phyloP scores from a whole-genome alignment of 1,140 invertebrate species.

The Plodia interpunctella region DNA sequence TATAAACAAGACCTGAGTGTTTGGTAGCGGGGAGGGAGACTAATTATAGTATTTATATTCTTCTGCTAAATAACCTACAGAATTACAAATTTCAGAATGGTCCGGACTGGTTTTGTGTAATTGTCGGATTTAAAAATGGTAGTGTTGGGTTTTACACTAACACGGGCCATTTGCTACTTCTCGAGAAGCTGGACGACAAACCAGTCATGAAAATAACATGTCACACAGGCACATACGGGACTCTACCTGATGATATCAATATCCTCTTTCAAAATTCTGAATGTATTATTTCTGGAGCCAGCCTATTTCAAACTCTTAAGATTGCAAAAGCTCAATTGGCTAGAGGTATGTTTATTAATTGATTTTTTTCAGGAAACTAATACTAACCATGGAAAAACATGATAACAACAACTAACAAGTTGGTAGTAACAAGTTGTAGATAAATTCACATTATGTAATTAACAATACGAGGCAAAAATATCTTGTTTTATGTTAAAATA shows the following conservation, averaged over 20 bases:
- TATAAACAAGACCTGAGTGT: too few species aligned
- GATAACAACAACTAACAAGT: too few species aligned
- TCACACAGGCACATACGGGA: slow-evolving; percentile 82
- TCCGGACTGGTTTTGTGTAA: slow-evolving; percentile 96
- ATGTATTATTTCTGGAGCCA: slow-evolving; percentile 90
- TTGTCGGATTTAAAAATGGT: slow-evolving; percentile 91
- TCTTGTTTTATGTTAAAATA: too few species aligned
- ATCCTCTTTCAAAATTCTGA: slow-evolving; percentile 86
- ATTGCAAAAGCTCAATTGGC: slow-evolving; percentile 89
- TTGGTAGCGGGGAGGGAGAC: too few species aligned
- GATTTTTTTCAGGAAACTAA: too few species aligned
- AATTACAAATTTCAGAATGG: slow-evolving; percentile 73
- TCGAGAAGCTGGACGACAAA: slow-evolving; percentile 91
- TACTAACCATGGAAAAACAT: too few species aligned
- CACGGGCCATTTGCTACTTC: slow-evolving; percentile 87
- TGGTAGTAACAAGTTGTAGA: too few species aligned
- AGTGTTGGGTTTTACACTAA: slow-evolving; percentile 93
- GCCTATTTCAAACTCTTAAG: slow-evolving; percentile 88
- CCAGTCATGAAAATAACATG: slow-evolving; percentile 89
- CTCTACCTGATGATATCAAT: slow-evolving; percentile 88
- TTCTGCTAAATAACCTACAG: not conserved
- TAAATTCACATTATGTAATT: too few species aligned
- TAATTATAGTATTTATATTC: too few species aligned
- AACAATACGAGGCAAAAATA: too few species aligned
- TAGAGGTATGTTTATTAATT: slow-evolving; percentile 76